These are phyloP conservation scores for Halichoeres trimaculatus DNA, from an alignment of 2,113 vertebrate genomes.

Conservation along the genomic window DNA sequence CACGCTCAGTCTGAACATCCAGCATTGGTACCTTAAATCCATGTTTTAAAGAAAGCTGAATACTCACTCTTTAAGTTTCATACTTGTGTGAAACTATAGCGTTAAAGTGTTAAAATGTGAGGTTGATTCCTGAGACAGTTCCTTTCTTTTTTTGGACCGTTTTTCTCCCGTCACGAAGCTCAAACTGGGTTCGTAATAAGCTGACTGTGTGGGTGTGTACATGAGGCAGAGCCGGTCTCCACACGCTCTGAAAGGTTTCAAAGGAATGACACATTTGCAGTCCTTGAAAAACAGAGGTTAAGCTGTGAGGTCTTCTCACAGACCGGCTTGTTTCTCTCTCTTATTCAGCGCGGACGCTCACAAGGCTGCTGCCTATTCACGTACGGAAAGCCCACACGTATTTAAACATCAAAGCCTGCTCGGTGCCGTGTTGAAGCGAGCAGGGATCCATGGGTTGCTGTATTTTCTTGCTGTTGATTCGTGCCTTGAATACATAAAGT, in stretches of 20 bases:
- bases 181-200: neutral
- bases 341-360: slow-evolving; percentile 30
- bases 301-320: slow-evolving; percentile 32
- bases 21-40: too few species aligned
- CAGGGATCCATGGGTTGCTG: slow-evolving; percentile 49
- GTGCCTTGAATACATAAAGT: slow-evolving; percentile 50
- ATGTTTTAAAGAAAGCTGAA: too few species aligned
- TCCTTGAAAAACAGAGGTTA: slow-evolving; percentile 54
- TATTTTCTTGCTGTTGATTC: slow-evolving; percentile 42
- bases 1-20: too few species aligned
- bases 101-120: too few species aligned
- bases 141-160: too few species aligned
- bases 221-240: neutral
- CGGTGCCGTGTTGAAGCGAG: slow-evolving; percentile 41
- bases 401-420: slow-evolving; percentile 59
- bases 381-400: slow-evolving; percentile 42
- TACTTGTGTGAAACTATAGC: too few species aligned
- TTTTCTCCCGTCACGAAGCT: too few species aligned
- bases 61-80: too few species aligned
- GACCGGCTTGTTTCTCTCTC: slow-evolving; percentile 14
- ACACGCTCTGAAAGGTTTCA: neutral
- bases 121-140: too few species aligned
- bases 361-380: slow-evolving; percentile 46
- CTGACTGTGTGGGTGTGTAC: neutral
- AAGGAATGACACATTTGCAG: slow-evolving; percentile 28